phyloP scores from a whole-genome alignment of 2,888 invertebrate species.

The Macrophya annulata region DNA sequence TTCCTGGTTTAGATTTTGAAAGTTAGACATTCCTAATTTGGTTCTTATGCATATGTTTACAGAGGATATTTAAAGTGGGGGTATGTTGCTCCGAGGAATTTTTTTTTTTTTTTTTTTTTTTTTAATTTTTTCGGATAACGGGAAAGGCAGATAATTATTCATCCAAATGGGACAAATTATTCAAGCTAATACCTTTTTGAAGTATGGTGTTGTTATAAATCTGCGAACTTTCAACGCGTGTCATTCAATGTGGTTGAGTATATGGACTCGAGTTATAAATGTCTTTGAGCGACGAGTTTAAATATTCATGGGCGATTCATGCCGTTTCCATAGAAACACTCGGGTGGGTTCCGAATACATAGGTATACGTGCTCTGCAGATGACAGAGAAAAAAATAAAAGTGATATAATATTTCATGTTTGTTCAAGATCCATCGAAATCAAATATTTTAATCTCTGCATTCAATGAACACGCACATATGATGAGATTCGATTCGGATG shows the following conservation, averaged over 20 bases:
- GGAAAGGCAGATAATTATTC: not conserved
- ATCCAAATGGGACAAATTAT: not conserved
- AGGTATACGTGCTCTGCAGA: not conserved
- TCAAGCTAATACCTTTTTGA: not conserved
- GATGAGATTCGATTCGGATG: no score
- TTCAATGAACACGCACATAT: not conserved
- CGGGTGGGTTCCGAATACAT: not conserved
- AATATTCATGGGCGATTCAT: slow-evolving; percentile 40
- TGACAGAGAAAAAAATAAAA: not conserved
- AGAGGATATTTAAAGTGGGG: not conserved
- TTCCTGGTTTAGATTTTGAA: not conserved
- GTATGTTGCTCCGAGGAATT: not conserved
- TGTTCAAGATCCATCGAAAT: not conserved
- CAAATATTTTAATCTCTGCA: not conserved
- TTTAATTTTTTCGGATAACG: not conserved
- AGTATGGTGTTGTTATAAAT: not conserved
- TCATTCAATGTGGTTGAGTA: slow-evolving; percentile 9
- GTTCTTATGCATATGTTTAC: not conserved
- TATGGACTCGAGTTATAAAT: slow-evolving; percentile 35
- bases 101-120: not conserved
- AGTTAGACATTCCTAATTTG: not conserved
- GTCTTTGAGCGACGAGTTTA: slow-evolving; percentile 18
- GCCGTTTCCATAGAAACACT: slow-evolving; percentile 39
- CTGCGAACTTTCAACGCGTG: not conserved
- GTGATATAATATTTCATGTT: slow-evolving; percentile 19